Percentiles rank a stretch among this genome's conserved stretches.
phyloP scores from a whole-genome alignment of 2,113 vertebrate species.

The Lucifuga dentata region DNA sequence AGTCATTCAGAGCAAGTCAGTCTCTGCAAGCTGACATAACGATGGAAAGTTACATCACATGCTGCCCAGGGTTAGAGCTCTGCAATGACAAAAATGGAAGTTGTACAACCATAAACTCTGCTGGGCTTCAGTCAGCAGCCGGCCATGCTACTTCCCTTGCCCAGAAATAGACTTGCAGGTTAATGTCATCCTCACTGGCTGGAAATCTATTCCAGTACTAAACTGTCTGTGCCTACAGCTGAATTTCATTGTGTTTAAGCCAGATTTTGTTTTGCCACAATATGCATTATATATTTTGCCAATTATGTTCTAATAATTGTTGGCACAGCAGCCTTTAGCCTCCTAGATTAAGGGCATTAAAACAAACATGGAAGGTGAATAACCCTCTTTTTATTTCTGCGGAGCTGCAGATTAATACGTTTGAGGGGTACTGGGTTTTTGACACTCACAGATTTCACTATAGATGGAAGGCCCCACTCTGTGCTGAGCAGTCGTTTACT shows the following conservation, averaged over 20 bases:
- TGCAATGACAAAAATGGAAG: slow-evolving; percentile 61
- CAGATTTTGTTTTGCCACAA: neutral
- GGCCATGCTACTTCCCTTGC: slow-evolving; percentile 12
- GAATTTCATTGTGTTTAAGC: neutral
- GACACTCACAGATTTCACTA: slow-evolving; percentile 92
- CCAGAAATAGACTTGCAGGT: slow-evolving; percentile 50
- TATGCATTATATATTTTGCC: neutral
- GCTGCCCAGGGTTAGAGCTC: slow-evolving; percentile 37
- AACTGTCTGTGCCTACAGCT: neutral
- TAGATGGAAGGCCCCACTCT: slow-evolving; percentile 95
- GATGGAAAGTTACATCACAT: slow-evolving; percentile 70
- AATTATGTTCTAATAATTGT: neutral
- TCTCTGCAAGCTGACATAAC: neutral
- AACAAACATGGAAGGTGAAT: neutral
- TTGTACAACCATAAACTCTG: slow-evolving; percentile 37
- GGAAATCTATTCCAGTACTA: slow-evolving; percentile 1
- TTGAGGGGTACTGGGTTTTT: neutral
- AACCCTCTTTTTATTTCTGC: neutral
- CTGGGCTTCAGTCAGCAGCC: neutral
- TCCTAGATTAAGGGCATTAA: neutral
- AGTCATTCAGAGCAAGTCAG: too few species aligned
- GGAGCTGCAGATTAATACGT: neutral
- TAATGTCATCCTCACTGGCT: slow-evolving; percentile 24
- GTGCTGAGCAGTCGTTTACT: slow-evolving; percentile 95
- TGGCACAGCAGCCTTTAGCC: too few species aligned